Evolutionary conservation across 2,113 vertebrate genomes (phyloP), one percentile per base, ranked within the genome.

Genomic region (Anolis carolinensis): DNA sequence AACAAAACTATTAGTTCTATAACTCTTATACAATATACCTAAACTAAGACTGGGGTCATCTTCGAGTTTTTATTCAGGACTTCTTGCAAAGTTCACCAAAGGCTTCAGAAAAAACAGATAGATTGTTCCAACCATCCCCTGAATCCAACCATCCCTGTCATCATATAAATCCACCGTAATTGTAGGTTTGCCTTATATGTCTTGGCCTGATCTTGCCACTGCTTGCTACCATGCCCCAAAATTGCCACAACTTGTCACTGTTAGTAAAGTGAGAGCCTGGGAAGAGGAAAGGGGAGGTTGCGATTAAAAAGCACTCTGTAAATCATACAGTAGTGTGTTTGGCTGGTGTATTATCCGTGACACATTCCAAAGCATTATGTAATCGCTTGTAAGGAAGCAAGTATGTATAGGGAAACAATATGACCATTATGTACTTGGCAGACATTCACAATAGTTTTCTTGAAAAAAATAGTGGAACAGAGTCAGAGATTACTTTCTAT

Each of bases 351-450:
- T 80, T 52, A 65, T 9, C 1, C 9, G 1, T 10, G 63, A 10
- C 63, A 83, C 89, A 62, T n/a, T 70, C 13, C 32, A n/a, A 55
- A 75, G 20, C n/a, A 82, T 18, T 55, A 27, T 87, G 52, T 68
- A 25, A 3, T 65, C 27, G 13, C 44, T 32, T 39, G 5, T 4
- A 2, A 7, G 25, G 63, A 27, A 79, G 16, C 3, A 9, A 81
- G 7, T 76, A 32, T 23, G 18, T 18, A 59, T 0, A 83, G 75
- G 70, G 20, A 86, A 62, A 55, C 0, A 67, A 36, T 76, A n/a
- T 55, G 68, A 20, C 27, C 27, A 0, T 62, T 88, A 55, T 36
- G 30, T 50, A 65, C 34, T 80, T 71, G 23, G 18, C 50, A 76
- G 52, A 4, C 50, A 44, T 23, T 89, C n/a, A 0, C 55, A 80